Evolutionary conservation across 2,797 vertebrate species (phyloP), one percentile per base, ranked within the genome.

Genomic region (Labroides dimidiatus): DNA sequence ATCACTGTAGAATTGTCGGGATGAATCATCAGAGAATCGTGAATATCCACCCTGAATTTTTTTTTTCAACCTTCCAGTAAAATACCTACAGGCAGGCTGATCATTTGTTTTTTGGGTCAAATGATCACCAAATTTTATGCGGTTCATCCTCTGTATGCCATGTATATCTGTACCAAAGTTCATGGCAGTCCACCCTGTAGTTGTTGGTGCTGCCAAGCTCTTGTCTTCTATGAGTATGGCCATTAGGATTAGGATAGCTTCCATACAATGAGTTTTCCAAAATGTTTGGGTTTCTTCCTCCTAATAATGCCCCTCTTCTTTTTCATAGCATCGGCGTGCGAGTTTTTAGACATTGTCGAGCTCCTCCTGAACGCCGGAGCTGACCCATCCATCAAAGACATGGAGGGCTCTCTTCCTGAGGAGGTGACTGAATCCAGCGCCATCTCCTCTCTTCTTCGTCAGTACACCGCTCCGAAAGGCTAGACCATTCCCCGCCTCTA

Each of bases 321-420:
- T 23, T 54, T 17, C 49, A 0, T 78, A 99, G 97, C 97, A 1
- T 96, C 98, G 0, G 96, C 97, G 10, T 99, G 97, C 0, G 98
- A 99, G 91, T 99, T 99, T 79, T 74, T 92, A 16, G 97, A 98
- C 72, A 95, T 99, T 1, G 98, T 99, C 82, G 96, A 98, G 86
- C 93, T 99, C 53, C 92, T 99, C 77, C 94, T 99, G 78, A 92
- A 93, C 61, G 88, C 93, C 0, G 97, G 97, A 17, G 98, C 97
- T 0, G 94, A 99, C 91, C 95, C 97, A 1, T 89, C 84, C 2
- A 95, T 98, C 75, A 96, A 95, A 83, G 98, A 99, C 90, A 92
- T 95, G 70, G 98, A 99, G 50, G 98, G 97, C 65, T 97, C 95
- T 67, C 93, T 98, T 54, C 97, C 98, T 0, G 95, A 96, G 65